Conservation (phyloP, 2,888 invertebrate genomes). For the Dryocosmus kuriphilus region DNA sequence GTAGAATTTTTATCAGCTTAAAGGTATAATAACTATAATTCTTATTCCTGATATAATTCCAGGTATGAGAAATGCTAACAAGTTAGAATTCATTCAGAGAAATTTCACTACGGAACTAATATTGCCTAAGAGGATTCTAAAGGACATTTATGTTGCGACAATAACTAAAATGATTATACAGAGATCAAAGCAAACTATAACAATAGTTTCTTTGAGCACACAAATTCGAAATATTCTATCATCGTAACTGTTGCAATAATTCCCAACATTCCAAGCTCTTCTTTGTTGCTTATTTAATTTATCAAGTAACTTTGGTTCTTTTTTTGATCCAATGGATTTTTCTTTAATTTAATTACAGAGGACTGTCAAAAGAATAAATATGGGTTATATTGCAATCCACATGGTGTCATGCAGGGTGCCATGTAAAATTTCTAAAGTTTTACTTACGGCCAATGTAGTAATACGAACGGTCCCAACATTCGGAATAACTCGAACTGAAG, state of each 20-base stretch:
- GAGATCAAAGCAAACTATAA: neutral
- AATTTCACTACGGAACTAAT: neutral
- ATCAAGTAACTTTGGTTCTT: neutral
- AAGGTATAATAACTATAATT: too few species aligned
- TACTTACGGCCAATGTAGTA: slow-evolving; percentile 32
- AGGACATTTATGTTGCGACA: neutral
- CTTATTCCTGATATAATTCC: too few species aligned
- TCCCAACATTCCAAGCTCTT: neutral
- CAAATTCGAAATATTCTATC: too few species aligned
- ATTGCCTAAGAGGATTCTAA: neutral
- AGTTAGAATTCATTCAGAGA: neutral
- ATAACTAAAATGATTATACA: neutral
- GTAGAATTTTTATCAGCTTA: too few species aligned
- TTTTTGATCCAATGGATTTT: neutral
- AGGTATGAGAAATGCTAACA: neutral
- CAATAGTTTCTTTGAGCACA: neutral
- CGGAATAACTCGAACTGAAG: slow-evolving; percentile 27
- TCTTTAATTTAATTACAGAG: neutral
- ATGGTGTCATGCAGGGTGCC: neutral
- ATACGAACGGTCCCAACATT: slow-evolving; percentile 33
- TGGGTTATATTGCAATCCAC: neutral
- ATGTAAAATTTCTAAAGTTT: slow-evolving; percentile 14
- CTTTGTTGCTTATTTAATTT: neutral
- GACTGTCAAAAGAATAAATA: neutral
- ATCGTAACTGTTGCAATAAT: neutral